phyloP scores from a whole-genome alignment of 2,888 invertebrate genomes.

The Cheilosia impressa region DNA sequence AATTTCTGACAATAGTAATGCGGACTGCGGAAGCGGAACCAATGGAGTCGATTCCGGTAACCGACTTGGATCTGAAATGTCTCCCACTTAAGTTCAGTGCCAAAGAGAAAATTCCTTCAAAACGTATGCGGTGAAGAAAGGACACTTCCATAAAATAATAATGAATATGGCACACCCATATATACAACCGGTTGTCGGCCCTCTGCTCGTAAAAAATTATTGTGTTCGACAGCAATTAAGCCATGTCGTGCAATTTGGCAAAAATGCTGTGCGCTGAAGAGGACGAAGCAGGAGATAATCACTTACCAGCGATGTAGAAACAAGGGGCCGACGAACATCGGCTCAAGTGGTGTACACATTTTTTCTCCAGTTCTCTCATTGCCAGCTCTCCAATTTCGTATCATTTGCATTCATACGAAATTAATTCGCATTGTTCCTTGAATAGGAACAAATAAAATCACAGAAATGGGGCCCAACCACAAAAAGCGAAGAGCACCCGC shows the following conservation, averaged over 20 bases:
- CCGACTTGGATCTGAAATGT: slow-evolving; percentile 63
- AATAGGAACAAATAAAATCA: slow-evolving; percentile 46
- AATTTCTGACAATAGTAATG: slow-evolving; percentile 21
- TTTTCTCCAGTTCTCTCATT: slow-evolving; percentile 1
- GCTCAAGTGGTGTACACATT: slow-evolving; percentile 46
- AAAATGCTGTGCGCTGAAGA: slow-evolving; percentile 27
- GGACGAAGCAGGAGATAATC: slow-evolving; percentile 59
- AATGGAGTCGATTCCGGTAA: slow-evolving; percentile 49
- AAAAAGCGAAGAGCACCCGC: slow-evolving; percentile 35
- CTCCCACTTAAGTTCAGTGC: slow-evolving; percentile 66
- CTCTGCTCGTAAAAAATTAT: slow-evolving; percentile 27
- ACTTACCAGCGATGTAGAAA: slow-evolving; percentile 36
- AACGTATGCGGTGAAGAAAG: slow-evolving; percentile 21
- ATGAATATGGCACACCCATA: slow-evolving; percentile 35
- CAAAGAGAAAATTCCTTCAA: slow-evolving; percentile 17
- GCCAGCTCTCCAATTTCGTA: slow-evolving; percentile 36
- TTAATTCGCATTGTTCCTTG: slow-evolving; percentile 73
- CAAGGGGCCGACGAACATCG: not conserved
- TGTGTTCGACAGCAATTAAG: slow-evolving; percentile 69
- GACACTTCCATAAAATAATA: slow-evolving; percentile 53
- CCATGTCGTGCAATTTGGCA: slow-evolving; percentile 63
- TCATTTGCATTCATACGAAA: slow-evolving; percentile 75
- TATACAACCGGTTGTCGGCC: slow-evolving; percentile 22
- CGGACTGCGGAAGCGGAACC: slow-evolving; percentile 7
- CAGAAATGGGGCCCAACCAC: slow-evolving; percentile 59